These are phyloP conservation scores for Nesogale talazaci DNA, from an alignment of 2,113 vertebrate genomes.

Conservation along the genomic window DNA sequence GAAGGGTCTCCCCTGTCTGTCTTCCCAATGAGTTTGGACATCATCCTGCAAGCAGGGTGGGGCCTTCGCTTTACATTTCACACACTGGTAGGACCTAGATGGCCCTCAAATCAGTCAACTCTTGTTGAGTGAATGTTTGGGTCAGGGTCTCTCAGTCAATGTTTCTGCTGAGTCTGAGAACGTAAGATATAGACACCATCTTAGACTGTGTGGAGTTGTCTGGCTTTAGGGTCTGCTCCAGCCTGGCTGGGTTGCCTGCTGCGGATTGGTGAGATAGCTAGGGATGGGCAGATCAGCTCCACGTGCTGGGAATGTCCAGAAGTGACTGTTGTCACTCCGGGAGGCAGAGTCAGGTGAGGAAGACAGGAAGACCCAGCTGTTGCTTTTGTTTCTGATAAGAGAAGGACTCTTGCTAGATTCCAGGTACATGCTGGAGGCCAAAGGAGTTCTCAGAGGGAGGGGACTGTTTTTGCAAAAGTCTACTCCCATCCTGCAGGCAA, in stretches of 20 bases:
- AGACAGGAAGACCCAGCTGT: not conserved
- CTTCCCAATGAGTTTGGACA: not conserved
- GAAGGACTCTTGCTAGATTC: not conserved
- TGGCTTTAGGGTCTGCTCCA: not conserved
- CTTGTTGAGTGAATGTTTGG: not conserved
- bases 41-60: not conserved
- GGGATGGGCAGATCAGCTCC: not conserved
- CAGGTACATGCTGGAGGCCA: not conserved
- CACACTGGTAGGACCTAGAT: not conserved
- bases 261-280: not conserved
- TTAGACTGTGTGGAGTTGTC: not conserved
- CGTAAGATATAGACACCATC: fast-evolving
- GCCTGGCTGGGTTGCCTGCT: not conserved
- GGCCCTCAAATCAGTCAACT: too few species aligned
- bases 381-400: not conserved
- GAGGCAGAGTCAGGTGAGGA: not conserved
- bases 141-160: not conserved
- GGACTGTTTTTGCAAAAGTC: conserved; percentile 47
- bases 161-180: not conserved
- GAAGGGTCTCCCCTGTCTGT: not conserved
- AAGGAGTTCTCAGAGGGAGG: conserved; percentile 23
- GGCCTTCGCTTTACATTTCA: not conserved
- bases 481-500: not conserved
- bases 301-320: not conserved
- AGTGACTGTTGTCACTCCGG: not conserved